These are phyloP conservation scores for Ranitomeya variabilis DNA, from an alignment of 2,113 vertebrate species.

Conservation along the genomic window DNA sequence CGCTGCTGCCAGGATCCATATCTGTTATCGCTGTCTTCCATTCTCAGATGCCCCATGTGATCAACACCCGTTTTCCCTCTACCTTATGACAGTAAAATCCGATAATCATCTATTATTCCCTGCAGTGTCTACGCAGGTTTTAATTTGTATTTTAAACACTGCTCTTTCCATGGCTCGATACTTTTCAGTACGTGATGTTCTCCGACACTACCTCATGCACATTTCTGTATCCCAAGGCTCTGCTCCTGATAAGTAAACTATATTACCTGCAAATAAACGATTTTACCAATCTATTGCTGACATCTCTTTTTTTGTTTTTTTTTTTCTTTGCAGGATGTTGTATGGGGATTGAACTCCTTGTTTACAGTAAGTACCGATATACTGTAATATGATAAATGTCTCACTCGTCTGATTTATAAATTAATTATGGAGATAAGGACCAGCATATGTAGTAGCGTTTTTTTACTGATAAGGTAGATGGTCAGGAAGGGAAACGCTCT, in stretches of 20 bases:
- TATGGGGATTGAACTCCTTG: conserved; percentile 97
- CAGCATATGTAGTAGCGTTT: conserved; percentile 3
- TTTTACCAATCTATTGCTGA: not conserved
- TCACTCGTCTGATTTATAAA: not conserved
- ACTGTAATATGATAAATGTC: not conserved
- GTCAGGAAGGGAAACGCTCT: not conserved
- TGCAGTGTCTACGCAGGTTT: conserved; percentile 5
- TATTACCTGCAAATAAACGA: conserved; percentile 37
- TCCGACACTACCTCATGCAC: not conserved
- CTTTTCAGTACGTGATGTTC: conserved; percentile 13
- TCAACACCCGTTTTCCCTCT: not conserved
- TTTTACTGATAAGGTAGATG: conserved; percentile 12
- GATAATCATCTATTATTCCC: conserved; percentile 33
- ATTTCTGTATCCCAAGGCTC: conserved; percentile 37
- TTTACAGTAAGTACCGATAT: conserved; percentile 90
- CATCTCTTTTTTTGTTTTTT: conserved; percentile 48
- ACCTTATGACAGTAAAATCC: conserved; percentile 27
- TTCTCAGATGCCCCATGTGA: conserved; percentile 9
- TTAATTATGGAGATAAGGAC: conserved; percentile 16
- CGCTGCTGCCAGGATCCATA: not conserved
- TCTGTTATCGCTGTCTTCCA: not conserved
- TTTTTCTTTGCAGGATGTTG: conserved; percentile 85
- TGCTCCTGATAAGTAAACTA: conserved; percentile 41
- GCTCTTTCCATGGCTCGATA: conserved; percentile 7
- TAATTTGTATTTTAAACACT: conserved; percentile 35